Percentiles rank a stretch among this genome's conserved stretches.
phyloP scores from a whole-genome alignment of 2,888 invertebrate species.

The Rhagophthalmus giganteus region DNA sequence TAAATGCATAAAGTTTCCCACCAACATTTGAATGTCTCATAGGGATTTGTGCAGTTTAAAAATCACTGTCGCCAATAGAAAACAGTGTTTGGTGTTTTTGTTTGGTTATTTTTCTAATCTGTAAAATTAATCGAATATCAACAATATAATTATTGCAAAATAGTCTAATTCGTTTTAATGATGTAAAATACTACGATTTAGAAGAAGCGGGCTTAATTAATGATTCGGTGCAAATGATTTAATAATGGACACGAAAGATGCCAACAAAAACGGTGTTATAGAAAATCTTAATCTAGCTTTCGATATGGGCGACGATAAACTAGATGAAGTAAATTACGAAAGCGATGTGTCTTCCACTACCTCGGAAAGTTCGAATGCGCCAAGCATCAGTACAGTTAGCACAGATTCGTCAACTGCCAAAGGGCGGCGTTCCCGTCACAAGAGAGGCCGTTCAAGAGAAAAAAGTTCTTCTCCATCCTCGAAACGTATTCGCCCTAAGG shows the following conservation, averaged over 20 bases:
- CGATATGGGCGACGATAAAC: constrained; percentile 80
- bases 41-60: too few species aligned
- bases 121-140: too few species aligned
- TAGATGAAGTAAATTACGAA: constrained; percentile 78
- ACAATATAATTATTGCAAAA: neutral
- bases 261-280: constrained; percentile 52
- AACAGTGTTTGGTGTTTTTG: constrained; percentile 24
- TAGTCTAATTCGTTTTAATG: neutral
- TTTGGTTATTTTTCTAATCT: constrained; percentile 24
- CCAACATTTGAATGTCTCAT: too few species aligned
- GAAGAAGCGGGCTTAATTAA: too few species aligned
- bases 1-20: too few species aligned
- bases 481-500: constrained; percentile 53
- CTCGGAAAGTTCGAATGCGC: constrained; percentile 70
- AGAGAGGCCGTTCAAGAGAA: constrained; percentile 57
- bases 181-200: too few species aligned
- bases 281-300: constrained; percentile 53
- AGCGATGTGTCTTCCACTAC: constrained; percentile 88
- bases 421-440: constrained; percentile 61
- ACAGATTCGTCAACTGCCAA: constrained; percentile 67
- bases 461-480: constrained; percentile 48
- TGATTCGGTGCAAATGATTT: constrained; percentile 28
- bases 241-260: constrained; percentile 51
- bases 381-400: constrained; percentile 79
- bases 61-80: constrained; percentile 9